Evolutionary conservation across 1,140 invertebrate species (phyloP), one percentile per base, ranked within the genome.

Genomic region (Meloidogyne chitwoodi): DNA sequence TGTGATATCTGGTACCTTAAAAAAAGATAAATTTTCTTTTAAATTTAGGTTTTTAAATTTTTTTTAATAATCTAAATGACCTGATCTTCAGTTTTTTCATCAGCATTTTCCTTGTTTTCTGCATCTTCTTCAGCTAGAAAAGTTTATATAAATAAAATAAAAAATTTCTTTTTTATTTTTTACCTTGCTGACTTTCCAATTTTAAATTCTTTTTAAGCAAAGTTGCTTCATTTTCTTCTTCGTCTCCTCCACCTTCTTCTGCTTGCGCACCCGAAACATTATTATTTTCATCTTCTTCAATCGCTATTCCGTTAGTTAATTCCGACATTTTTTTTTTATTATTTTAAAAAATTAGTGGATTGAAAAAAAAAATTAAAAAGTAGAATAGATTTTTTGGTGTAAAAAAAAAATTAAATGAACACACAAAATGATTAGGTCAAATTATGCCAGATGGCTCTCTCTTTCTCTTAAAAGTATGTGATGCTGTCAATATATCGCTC

Each of bases 1-100:
- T 27, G 84, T 83, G 34, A 85, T 87, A 76, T 85, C 84, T 29
- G 85, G 85, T 24, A 85, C 85, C 85, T 86, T 68, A 68, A 83
- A 38, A 10, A 31, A 31, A 31, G 6, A 31, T 3, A 31, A 73
- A 34, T 44, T 62, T 38, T 68, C 11, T 27, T 16, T 31, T 22
- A n/a, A 38, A 31, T n/a, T 10, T 12, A 19, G 67, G 8, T 8
- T 26, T 22, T 6, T 16, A 16, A 68, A 10, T n/a, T 11, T 12
- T 6, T 68, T 56, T 24, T 14, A 22, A 38, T 71, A 26, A 41
- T 12, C 19, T 22, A 0, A 29, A n/a, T 24, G n/a, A 62, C 75
- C 68, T 74, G 68, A 27, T 76, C 75, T 76, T 76, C 75, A n/a
- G 75, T 76, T 27, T 62, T 41, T 16, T 76, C 75, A 22, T 74